Base-by-base conservation (phyloP, 2,113 vertebrate genomes). In the Columba livia region DNA sequence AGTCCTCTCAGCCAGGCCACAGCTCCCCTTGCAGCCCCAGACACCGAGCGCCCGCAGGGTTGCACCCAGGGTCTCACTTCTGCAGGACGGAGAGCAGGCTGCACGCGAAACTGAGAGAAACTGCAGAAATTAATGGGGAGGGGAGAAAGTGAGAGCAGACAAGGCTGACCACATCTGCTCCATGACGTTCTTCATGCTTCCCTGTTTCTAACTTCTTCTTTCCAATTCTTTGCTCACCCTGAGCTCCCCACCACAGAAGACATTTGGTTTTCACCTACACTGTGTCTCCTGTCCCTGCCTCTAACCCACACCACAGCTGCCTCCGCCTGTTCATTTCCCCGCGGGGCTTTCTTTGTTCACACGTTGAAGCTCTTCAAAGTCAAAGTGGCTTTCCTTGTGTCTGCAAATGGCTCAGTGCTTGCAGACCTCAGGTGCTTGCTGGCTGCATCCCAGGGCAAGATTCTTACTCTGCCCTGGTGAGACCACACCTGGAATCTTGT, bases 151-250 rank as follows among this genome's bases (percentile, higher is more conserved):
- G 23, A 47, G 26, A 51, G n/a, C 21, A 44, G 26, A 15, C 9
- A 5, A 50, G 19, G 23, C 26, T 61, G 40, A 11, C n/a, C 17
- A 4, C 16, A 3, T 7, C 32, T 14, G 40, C 34, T 58, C 36
- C 6, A 0, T 6, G 24, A 9, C 11, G 70, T 34, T 54, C n/a
- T 26, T 51, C 3, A 1, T 3, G 25, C 12, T 69, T 23, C 25
- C 20, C 25, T 6, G 5, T 47, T 47, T 34, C 31, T 24, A 9
- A 40, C 28, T 44, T n/a, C 24, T 44, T n/a, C 34, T 71, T 36
- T 15, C 44, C 20, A 21, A 8, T 29, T 9, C 28, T 58, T 17
- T 25, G 42, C 79, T 79, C 40, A 2, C 26, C 34, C 61, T 11
- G 6, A 42, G 61, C 50, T 69, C 26, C 44, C 79, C 26, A 50